Evolutionary conservation across 2,888 invertebrate species (phyloP).

Genomic region (Synanthedon andrenaeformis): DNA sequence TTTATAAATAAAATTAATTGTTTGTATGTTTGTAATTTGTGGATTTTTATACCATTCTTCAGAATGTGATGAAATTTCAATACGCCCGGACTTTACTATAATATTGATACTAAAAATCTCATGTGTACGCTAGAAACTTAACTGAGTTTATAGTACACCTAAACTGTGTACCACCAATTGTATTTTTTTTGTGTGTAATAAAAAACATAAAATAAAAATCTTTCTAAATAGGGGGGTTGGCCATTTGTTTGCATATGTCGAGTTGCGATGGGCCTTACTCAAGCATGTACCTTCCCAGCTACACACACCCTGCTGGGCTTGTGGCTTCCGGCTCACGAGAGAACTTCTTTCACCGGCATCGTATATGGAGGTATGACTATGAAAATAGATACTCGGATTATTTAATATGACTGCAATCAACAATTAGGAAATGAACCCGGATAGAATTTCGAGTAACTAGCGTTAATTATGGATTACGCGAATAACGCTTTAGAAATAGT

Average conservation of each 20-base stretch:
- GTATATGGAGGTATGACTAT: conserved; percentile 64
- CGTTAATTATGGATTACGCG: background rate
- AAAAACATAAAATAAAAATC: too few species aligned
- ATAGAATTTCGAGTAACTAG: background rate
- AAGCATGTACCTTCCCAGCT: conserved; percentile 75
- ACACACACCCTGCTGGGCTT: conserved; percentile 74
- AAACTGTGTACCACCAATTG: too few species aligned
- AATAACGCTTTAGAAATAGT: background rate
- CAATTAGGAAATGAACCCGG: background rate
- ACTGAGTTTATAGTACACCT: too few species aligned
- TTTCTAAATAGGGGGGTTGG: conserved; percentile 52
- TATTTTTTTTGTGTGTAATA: too few species aligned
- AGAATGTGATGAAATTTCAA: too few species aligned
- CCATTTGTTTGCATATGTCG: conserved; percentile 72
- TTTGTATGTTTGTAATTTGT: too few species aligned
- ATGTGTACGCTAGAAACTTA: too few species aligned
- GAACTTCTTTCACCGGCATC: conserved; percentile 53
- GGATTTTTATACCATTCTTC: too few species aligned
- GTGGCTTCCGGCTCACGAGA: conserved; percentile 74
- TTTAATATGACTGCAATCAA: too few species aligned
- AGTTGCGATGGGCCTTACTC: conserved; percentile 76
- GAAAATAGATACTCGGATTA: too few species aligned
- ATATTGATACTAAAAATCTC: too few species aligned
- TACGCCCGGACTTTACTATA: too few species aligned
- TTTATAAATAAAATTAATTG: background rate